Evolutionary conservation across 2,888 invertebrate species (phyloP), one percentile per base, ranked within the genome.

Genomic region (Dryadula phaetusa): DNA sequence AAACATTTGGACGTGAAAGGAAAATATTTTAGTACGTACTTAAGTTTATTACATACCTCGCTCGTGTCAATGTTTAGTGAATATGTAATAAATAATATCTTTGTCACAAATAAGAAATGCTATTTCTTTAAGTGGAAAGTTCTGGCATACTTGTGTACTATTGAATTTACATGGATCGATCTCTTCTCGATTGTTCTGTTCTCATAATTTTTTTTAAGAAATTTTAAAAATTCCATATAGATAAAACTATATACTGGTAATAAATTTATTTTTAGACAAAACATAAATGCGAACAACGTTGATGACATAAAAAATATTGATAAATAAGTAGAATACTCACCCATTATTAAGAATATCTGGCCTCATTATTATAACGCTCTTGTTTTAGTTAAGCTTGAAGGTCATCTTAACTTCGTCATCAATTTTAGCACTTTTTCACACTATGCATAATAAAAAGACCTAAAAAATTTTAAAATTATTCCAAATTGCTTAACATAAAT

Each of bases 391-490:
- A 49, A 49, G n/a, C 20, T 42, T 42, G 8, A 40, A 56, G 6
- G 32, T 54, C 7, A 12, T 22, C 16, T 46, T 25, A 46, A 46
- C 58, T n/a, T 49, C 32, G 58, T 60, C 49, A 42, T 49, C 64
- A 49, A 7, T 60, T 63, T 64, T 32, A 60, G 28, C 49, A 49
- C 20, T 64, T 64, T 64, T 42, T 16, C 37, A 47, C 10, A 47
- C 34, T 37, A 47, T 20, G 16, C 34, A 54, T 28, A 14, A 52
- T 42, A 16, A 54, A 16, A 16, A 10, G 25, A n/a, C 25, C 28
- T 16, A 8, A n/a, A 4, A 37, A 3, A 6, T 28, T 44, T 18
- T 10, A 20, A 44, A 12, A 44, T 44, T 42, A 10, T 44, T 58
- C 18, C 25, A 28, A 25, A 16, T 3, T 40, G 1, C 42, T 42